phyloP scores from a whole-genome alignment of 1,140 invertebrate species.

The Pseudomyrmex concolor region DNA sequence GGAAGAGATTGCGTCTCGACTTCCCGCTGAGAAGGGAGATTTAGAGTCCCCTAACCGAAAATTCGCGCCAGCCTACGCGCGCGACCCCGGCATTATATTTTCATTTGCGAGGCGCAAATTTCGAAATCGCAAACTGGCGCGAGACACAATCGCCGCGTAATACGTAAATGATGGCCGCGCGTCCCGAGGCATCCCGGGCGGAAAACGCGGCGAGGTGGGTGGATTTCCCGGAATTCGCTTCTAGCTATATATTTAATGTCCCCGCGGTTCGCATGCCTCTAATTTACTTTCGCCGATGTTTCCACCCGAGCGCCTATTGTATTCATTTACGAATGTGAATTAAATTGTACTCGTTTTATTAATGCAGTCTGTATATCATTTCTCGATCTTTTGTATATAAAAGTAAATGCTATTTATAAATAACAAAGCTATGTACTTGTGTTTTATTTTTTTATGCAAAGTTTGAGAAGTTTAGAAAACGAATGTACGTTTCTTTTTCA shows the following conservation, averaged over 20 bases:
- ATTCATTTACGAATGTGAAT: slow-evolving; percentile 17
- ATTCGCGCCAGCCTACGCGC: slow-evolving; percentile 74
- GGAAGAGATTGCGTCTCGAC: slow-evolving; percentile 82
- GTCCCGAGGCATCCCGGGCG: slow-evolving; percentile 11
- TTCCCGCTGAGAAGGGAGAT: slow-evolving; percentile 82
- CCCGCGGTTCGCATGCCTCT: not conserved
- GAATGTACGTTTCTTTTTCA: not conserved
- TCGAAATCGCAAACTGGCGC: slow-evolving; percentile 61
- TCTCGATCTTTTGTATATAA: not conserved
- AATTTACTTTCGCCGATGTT: slow-evolving; percentile 35
- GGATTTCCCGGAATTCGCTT: slow-evolving; percentile 32
- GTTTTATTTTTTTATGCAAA: too few species aligned
- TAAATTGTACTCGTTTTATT: slow-evolving; percentile 14
- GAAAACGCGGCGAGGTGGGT: slow-evolving; percentile 7
- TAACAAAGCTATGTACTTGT: too few species aligned
- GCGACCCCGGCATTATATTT: slow-evolving; percentile 75
- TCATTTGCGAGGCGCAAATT: slow-evolving; percentile 74
- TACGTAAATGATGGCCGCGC: slow-evolving; percentile 62
- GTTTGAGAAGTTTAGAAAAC: not conserved
- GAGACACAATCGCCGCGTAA: slow-evolving; percentile 65
- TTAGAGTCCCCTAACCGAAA: slow-evolving; percentile 79
- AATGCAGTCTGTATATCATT: not conserved
- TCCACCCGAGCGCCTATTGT: slow-evolving; percentile 6
- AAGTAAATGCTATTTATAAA: not conserved
- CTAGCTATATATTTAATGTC: slow-evolving; percentile 37